Conservation (phyloP, 2,113 vertebrate genomes). For the Zosterops hypoxanthus region DNA sequence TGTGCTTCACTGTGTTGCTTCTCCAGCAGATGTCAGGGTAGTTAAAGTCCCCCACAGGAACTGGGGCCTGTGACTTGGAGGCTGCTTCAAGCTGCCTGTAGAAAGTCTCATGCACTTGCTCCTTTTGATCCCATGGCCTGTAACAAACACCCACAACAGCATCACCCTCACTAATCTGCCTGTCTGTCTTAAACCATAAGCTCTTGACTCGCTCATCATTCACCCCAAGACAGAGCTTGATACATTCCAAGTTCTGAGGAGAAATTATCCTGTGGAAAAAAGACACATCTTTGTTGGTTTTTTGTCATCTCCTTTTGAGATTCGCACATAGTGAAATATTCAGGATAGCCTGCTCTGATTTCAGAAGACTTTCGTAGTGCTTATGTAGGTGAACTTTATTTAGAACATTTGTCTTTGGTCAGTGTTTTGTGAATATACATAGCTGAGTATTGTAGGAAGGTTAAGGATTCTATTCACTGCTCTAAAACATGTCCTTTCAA, state of each 20-base stretch:
- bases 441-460: neutral
- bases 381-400: neutral
- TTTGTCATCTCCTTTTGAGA: neutral
- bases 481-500: neutral
- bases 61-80: neutral
- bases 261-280: neutral
- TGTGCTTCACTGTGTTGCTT: neutral
- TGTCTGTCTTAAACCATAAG: neutral
- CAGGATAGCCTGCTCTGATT: neutral
- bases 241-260: neutral
- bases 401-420: neutral
- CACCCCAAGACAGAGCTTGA: neutral
- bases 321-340: neutral
- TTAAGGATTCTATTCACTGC: neutral
- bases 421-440: neutral
- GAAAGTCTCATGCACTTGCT: neutral
- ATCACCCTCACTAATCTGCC: neutral
- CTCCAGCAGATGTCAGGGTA: neutral
- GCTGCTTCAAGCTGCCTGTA: neutral
- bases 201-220: neutral
- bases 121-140: neutral
- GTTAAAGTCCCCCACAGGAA: neutral
- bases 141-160: neutral
- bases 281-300: neutral
- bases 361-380: neutral